Base-by-base conservation (phyloP, 2,797 vertebrate genomes). In the Vespertilio murinus region DNA sequence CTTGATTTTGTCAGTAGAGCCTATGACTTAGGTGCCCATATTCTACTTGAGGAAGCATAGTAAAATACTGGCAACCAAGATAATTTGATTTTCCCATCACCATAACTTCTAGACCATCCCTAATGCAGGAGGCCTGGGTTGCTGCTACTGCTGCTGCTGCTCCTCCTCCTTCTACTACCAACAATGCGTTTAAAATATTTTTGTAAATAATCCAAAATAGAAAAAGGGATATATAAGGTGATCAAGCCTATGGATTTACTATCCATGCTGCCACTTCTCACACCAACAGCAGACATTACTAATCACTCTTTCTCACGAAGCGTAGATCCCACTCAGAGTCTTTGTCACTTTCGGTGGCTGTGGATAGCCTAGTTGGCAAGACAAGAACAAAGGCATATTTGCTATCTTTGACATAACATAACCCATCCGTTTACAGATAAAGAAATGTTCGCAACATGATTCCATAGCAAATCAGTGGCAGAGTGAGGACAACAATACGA, bases 1-100 rank as follows among this genome's bases (percentile, higher is more conserved):
- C 67, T 95, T 88, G 67, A 80, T 75, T 96, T 79, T 86, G 12
- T 93, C 33, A 92, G 28, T 40, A 17, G 25, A 77, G 0, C 7
- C 45, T 83, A 47, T 75, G 28, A 74, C 14, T 90, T 81, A 52
- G 23, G 17, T 70, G 23, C 5, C 25, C n/a, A 88, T 33, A 52
- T 82, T 94, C 64, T 94, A 64, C 30, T 79, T 77, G 28, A 82
- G 13, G 8, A 90, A 90, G 78, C 65, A 33, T 25, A 92, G 67
- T 88, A 54, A 89, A 93, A 78, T 89, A 84, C 9, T 75, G 28
- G 9, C 20, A 94, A 74, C 11, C 40, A 89, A 93, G 35, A 20
- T 78, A 35, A 35, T 84, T 73, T 78, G 20, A 74, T 65, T 84
- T 93, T 91, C 82, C 8, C 17, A 16, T 84, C 54, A 77, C 22